Evolutionary conservation across 2,113 vertebrate species (phyloP).

Genomic region (Vulpes ferrilata): DNA sequence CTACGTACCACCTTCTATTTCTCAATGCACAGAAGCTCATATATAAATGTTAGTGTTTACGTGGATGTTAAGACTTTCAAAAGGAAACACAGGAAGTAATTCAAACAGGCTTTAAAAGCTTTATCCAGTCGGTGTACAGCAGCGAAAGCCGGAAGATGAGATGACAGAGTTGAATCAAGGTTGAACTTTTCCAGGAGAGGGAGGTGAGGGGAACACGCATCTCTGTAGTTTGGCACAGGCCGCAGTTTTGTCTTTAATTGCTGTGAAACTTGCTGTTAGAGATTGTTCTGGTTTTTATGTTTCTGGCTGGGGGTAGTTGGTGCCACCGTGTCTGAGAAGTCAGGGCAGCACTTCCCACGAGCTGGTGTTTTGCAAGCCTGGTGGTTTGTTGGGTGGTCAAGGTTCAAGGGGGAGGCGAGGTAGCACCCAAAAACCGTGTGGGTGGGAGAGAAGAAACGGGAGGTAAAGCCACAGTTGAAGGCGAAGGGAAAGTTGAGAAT

Average conservation of each 20-base stretch:
- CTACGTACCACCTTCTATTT: not conserved
- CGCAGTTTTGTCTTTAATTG: conserved; percentile 55
- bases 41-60: conserved; percentile 2
- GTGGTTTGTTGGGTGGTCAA: conserved; percentile 49
- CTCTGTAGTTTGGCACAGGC: conserved; percentile 41
- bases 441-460: not conserved
- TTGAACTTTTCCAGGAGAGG: not conserved
- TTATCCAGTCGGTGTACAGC: not conserved
- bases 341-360: not conserved
- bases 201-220: not conserved
- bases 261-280: conserved; percentile 36
- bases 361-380: conserved; percentile 30
- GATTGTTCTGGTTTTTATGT: not conserved
- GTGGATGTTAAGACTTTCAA: not conserved
- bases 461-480: not conserved
- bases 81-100: conserved; percentile 22
- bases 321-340: not conserved
- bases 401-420: conserved; percentile 24
- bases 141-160: not conserved
- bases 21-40: not conserved
- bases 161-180: not conserved
- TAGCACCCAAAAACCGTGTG: not conserved
- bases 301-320: not conserved
- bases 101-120: not conserved
- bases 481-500: not conserved